Evolutionary conservation across 2,113 vertebrate species (phyloP).

Genomic region (Oceanodroma tethys): DNA sequence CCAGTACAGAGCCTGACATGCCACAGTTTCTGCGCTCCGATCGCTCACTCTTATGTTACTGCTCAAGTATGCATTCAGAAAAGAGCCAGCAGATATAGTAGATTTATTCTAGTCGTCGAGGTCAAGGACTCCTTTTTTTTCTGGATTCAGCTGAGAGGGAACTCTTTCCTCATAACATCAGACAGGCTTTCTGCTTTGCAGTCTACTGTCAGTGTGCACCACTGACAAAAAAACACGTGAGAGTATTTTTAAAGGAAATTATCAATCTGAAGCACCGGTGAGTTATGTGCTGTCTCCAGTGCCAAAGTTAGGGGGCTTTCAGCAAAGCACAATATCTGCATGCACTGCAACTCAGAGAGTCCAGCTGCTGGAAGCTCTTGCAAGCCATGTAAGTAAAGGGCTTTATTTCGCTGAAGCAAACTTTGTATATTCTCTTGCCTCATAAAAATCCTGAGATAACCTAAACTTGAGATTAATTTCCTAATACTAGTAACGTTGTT

Average conservation of each 20-base stretch:
- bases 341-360: conserved; percentile 35
- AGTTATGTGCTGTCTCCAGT: conserved; percentile 26
- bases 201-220: neutral
- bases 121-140: neutral
- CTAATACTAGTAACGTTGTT: neutral
- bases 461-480: neutral
- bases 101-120: conserved; percentile 43
- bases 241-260: conserved; percentile 50
- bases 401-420: neutral
- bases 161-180: neutral
- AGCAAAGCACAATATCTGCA: conserved; percentile 44
- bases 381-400: conserved; percentile 66
- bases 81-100: conserved; percentile 57
- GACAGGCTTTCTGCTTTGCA: neutral
- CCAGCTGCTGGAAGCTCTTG: conserved; percentile 65
- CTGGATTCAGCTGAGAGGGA: neutral
- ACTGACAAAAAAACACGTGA: conserved; percentile 2
- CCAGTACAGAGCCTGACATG: neutral
- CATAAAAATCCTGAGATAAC: neutral
- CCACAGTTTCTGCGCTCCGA: neutral
- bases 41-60: conserved; percentile 26
- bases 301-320: conserved; percentile 47
- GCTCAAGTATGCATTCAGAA: conserved; percentile 57
- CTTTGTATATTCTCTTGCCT: conserved; percentile 9
- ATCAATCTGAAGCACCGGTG: conserved; percentile 43